Base-by-base conservation (phyloP, 1,140 invertebrate species). In the Drosophila kepulauana region DNA sequence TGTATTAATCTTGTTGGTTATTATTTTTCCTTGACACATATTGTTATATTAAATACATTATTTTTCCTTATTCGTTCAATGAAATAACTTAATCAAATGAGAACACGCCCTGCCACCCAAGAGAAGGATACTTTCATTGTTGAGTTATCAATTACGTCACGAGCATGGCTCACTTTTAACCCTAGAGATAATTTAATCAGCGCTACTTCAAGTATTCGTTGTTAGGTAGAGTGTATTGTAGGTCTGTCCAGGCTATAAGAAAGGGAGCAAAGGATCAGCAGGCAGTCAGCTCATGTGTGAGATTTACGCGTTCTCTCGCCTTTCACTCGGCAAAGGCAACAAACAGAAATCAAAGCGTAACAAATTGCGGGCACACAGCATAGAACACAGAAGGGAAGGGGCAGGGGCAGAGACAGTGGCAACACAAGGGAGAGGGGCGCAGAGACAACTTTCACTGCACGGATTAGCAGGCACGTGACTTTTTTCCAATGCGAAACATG, bases 381-480 rank as follows among this genome's bases (percentile, higher is more conserved):
- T 35, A 63, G 33, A 25, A 5, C 4, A 46, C 65, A 49, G 13
- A 25, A 25, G 16, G 57, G 7, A 45, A 82, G 30, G 38, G 69
- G 78, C 64, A 82, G 54, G 62, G 66, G 13, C 16, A 48, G 16
- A 1, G 20, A 25, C 20, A 25, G 20, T 25, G 20, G 13, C n/a
- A 48, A 8, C 1, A n/a, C 35, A 52, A 13, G 16, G 28, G 58
- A 6, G 25, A 79, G 38, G 43, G 69, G 70, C 61, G 75, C 41
- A 81, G 46, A 66, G 69, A 33, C 30, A 76, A 76, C 74, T 76
- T 76, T 76, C 74, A 61, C 74, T 76, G 79, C 85, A 88, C 85
- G 84, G 85, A 88, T 78, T 84, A 73, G 78, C 68, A 75, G 81
- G 81, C 84, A 88, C 84, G 84, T 88, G 84, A 88, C 84, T 88